These are phyloP conservation scores for Vombatus ursinus DNA, from an alignment of 2,113 vertebrate genomes.

Conservation along the genomic window DNA sequence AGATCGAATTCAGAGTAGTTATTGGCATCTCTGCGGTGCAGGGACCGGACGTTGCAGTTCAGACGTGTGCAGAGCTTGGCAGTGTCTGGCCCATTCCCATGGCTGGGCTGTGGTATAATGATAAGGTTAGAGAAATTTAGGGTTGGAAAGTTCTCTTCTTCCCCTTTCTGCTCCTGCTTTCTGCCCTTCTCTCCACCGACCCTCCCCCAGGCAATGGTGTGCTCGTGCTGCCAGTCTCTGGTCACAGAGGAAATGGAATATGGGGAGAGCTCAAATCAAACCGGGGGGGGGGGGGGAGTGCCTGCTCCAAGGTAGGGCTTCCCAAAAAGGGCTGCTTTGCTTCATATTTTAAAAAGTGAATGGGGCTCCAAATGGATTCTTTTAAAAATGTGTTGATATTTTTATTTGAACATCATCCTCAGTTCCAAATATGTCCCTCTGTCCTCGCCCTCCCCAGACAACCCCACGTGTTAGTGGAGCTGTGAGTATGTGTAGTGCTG, in stretches of 20 bases:
- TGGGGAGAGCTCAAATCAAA: neutral
- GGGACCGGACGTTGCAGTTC: slow-evolving; percentile 37
- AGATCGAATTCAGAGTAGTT: slow-evolving; percentile 28
- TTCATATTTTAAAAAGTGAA: neutral
- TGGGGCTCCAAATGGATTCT: neutral
- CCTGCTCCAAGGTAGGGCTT: neutral
- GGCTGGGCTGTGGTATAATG: slow-evolving; percentile 20
- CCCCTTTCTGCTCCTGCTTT: neutral
- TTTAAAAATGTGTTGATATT: neutral
- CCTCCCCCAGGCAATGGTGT: neutral
- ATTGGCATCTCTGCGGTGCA: slow-evolving; percentile 8
- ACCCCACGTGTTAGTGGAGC: neutral
- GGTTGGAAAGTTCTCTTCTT: slow-evolving; percentile 11
- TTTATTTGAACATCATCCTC: neutral
- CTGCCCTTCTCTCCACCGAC: neutral
- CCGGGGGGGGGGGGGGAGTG: neutral
- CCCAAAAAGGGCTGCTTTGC: neutral
- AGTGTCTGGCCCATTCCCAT: slow-evolving; percentile 39
- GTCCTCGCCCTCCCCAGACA: too few relatives aligned
- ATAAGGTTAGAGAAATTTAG: slow-evolving; percentile 21
- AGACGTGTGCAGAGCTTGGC: slow-evolving; percentile 20
- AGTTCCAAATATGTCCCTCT: neutral
- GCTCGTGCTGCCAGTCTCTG: neutral
- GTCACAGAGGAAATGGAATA: neutral
- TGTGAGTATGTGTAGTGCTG: too few relatives aligned